Base-by-base conservation (phyloP, 2,888 invertebrate species). In the Pseudoips prasinana region DNA sequence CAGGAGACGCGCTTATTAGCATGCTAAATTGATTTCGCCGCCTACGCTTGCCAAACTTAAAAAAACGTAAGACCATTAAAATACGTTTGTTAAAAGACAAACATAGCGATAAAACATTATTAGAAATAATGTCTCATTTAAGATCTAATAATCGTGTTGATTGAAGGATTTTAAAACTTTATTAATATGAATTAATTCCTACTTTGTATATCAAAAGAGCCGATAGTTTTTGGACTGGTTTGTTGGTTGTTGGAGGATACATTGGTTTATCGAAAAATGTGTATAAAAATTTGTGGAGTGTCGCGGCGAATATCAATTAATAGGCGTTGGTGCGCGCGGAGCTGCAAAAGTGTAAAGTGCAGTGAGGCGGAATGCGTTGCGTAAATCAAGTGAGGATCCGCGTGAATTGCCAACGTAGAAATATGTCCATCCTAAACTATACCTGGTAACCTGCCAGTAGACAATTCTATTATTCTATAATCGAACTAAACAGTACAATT, bases 261-360 rank as follows among this genome's bases (percentile, higher is more conserved):
- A 58, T 33, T 43, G 28, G 31, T 52, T 36, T 43, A 33, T 43
- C 22, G 36, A 28, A 46, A 48, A 52, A 52, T 48, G 36, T 47
- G 43, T 49, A 56, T 54, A 62, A 58, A 62, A 58, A 58, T 65
- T 57, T 66, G 67, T 61, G 58, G 65, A 59, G 61, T 58, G 73
- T 71, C 82, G 73, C 60, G 66, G 53, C 69, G 75, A 69, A 84
- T 84, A 83, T 86, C 85, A 86, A 84, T 85, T 83, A 82, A 79
- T 76, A 72, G 79, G 59, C 77, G 64, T 74, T 69, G 73, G 76
- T 71, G 84, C 75, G 78, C 77, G 76, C 70, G 63, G 72, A 76
- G 66, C 81, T 86, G 86, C 79, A 85, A 86, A 86, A 84, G 82
- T 87, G 86, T 86, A 85, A 86, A 87, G 74, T 79, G 83, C 86